These are phyloP conservation scores for Anarrhichthys ocellatus DNA, from an alignment of 2,113 vertebrate species.

Conservation along the genomic window DNA sequence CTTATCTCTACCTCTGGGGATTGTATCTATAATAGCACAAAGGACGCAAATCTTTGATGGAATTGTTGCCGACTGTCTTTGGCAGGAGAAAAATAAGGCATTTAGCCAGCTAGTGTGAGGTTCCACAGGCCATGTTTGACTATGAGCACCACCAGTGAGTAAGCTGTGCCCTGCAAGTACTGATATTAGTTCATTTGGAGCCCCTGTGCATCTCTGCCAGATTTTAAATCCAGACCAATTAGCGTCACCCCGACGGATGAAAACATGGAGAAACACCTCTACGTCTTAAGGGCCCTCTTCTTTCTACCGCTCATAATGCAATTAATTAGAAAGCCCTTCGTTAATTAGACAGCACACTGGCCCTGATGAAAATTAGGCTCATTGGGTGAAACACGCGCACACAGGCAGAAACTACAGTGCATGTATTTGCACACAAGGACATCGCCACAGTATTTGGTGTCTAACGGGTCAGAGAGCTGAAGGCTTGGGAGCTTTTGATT, in stretches of 20 bases:
- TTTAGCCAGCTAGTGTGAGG: conserved; percentile 10
- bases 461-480: conserved; percentile 14
- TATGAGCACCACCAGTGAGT: conserved; percentile 4
- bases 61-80: conserved; percentile 3
- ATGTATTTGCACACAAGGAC: not conserved
- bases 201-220: conserved; percentile 36
- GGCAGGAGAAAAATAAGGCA: conserved; percentile 24
- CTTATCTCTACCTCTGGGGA: conserved; percentile 1
- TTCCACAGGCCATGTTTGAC: conserved; percentile 16
- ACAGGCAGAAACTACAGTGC: not conserved
- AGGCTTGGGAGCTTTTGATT: conserved; percentile 44
- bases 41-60: conserved; percentile 15
- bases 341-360: conserved; percentile 67
- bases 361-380: conserved; percentile 59
- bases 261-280: conserved; percentile 63
- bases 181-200: conserved; percentile 39
- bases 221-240: conserved; percentile 66
- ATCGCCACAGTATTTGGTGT: not conserved
- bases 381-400: conserved; percentile 24
- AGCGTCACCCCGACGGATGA: conserved; percentile 61
- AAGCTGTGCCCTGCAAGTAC: conserved; percentile 27
- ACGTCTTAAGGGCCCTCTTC: conserved; percentile 56
- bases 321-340: conserved; percentile 67
- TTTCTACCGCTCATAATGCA: conserved; percentile 64
- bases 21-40: conserved; percentile 9